A percentile compares a stretch with the other conserved stretches of the same genome.
These are phyloP conservation scores for Solenodon paradoxus DNA, from an alignment of 2,113 vertebrate species.

Conservation along the genomic window DNA sequence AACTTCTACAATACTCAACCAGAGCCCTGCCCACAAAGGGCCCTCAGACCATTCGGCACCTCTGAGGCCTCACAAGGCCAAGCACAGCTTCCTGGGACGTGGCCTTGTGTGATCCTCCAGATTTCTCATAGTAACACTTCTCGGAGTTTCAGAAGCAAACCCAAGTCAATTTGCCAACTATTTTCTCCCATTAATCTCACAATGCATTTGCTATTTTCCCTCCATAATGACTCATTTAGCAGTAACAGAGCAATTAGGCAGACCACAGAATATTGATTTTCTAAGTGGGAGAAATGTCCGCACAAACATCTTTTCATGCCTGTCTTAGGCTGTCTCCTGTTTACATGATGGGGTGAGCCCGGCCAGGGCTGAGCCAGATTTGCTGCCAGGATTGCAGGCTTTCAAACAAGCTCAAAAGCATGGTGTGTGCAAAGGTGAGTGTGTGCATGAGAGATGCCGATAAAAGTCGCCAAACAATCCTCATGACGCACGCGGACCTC, in stretches of 20 bases:
- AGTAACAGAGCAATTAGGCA: constrained; percentile 82
- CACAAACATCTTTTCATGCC: constrained; percentile 17
- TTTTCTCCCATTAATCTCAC: constrained; percentile 69
- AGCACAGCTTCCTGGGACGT: not conserved
- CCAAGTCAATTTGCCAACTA: constrained; percentile 76
- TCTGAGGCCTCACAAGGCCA: not conserved
- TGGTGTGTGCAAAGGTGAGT: no score
- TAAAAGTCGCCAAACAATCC: no score
- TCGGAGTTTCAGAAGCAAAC: constrained; percentile 63
- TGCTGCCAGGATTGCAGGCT: not conserved
- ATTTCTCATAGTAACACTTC: constrained; percentile 64
- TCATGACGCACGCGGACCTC: no score
- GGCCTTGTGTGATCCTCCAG: not conserved
- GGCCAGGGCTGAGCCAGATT: not conserved
- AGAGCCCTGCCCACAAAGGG: not conserved
- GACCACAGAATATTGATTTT: constrained; percentile 79
- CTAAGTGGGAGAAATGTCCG: constrained; percentile 73
- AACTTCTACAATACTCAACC: not conserved
- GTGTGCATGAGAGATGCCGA: not conserved
- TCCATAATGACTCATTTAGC: constrained; percentile 81
- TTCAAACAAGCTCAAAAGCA: not conserved
- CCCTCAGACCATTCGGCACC: not conserved
- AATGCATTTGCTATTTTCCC: constrained; percentile 68
- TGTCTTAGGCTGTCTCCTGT: constrained; percentile 55
- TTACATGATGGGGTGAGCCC: constrained; percentile 1